Conservation (phyloP, 2,888 invertebrate genomes). For the Drosophila maculinotata region DNA sequence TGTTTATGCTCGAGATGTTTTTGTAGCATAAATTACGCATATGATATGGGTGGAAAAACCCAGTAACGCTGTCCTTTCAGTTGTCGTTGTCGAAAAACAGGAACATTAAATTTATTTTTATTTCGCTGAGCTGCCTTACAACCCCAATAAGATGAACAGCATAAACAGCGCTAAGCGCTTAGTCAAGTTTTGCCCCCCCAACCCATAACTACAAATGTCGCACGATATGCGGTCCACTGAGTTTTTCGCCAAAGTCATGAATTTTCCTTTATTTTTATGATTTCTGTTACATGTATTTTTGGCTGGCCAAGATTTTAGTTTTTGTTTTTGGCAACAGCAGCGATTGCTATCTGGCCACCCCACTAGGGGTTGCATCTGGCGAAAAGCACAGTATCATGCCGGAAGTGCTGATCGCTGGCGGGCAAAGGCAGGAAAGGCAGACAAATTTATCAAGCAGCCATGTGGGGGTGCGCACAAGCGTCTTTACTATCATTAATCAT, state of each 20-base stretch:
- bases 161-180: slow-evolving; percentile 63
- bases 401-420: slow-evolving; percentile 81
- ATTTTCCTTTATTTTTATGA: slow-evolving; percentile 81
- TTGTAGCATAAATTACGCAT: slow-evolving; percentile 76
- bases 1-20: slow-evolving; percentile 78
- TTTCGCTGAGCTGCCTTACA: slow-evolving; percentile 57
- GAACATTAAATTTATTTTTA: slow-evolving; percentile 83
- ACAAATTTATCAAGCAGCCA: slow-evolving; percentile 82
- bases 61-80: slow-evolving; percentile 25
- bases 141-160: slow-evolving; percentile 54
- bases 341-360: slow-evolving; percentile 30
- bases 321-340: slow-evolving; percentile 65
- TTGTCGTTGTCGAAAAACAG: slow-evolving; percentile 67
- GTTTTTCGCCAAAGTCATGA: slow-evolving; percentile 78
- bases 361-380: slow-evolving; percentile 60
- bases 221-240: slow-evolving; percentile 75
- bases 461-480: slow-evolving; percentile 56
- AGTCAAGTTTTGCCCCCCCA: slow-evolving; percentile 40
- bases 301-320: slow-evolving; percentile 61
- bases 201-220: slow-evolving; percentile 36
- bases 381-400: slow-evolving; percentile 64
- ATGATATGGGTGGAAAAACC: slow-evolving; percentile 59
- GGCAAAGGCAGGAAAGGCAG: slow-evolving; percentile 68
- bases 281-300: slow-evolving; percentile 71
- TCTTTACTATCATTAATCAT: slow-evolving; percentile 64